Evolutionary conservation across 1,140 invertebrate genomes (phyloP), one percentile per base, ranked within the genome.

Genomic region (Leptonema lineaticorne): DNA sequence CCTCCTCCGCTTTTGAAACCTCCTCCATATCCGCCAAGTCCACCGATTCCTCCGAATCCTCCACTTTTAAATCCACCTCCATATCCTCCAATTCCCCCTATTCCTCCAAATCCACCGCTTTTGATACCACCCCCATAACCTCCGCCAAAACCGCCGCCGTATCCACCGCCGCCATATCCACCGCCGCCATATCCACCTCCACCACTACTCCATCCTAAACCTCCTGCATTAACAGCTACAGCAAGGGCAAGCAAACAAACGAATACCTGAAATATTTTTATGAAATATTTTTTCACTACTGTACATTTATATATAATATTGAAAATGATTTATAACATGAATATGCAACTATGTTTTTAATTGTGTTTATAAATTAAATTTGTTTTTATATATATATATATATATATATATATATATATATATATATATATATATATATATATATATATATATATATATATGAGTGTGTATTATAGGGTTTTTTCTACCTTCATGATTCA

Each of bases 261-360:
- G 66, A 73, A 73, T 60, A 73, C 68, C 71, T 73, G 14, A 50
- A n/a, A n/a, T n/a, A n/a, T n/a, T n/a, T n/a, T n/a, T n/a, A n/a
- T n/a, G n/a, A n/a, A n/a, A n/a, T n/a, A n/a, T n/a, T n/a, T n/a
- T n/a, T n/a, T n/a, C n/a, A n/a, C n/a, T n/a, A n/a, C n/a, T n/a
- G n/a, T n/a, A n/a, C n/a, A n/a, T n/a, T n/a, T n/a, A n/a, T n/a
- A n/a, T n/a, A n/a, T n/a, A n/a, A n/a, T n/a, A n/a, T n/a, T n/a
- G n/a, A n/a, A n/a, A n/a, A n/a, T n/a, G n/a, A n/a, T n/a, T n/a
- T n/a, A n/a, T n/a, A n/a, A n/a, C n/a, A n/a, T n/a, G n/a, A n/a
- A n/a, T n/a, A n/a, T n/a, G n/a, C n/a, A n/a, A n/a, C n/a, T n/a
- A n/a, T n/a, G n/a, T n/a, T n/a, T n/a, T n/a, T n/a, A n/a, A n/a